Conservation (phyloP, 2,113 vertebrate species). For the Calyptommatus sinebrachiatus region DNA sequence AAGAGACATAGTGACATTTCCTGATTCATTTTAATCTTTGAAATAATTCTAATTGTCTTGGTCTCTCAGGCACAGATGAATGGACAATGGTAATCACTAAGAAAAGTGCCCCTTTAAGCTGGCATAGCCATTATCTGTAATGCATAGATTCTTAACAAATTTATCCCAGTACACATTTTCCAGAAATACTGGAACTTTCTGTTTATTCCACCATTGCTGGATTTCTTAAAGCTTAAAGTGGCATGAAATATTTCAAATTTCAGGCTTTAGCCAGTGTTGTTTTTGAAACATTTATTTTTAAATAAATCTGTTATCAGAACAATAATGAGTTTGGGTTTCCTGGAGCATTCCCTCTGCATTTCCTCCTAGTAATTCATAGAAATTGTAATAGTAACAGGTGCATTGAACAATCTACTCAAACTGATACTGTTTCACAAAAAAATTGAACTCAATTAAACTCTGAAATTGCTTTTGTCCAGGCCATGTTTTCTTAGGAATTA, state of each 20-base stretch:
- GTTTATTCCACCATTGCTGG: background rate
- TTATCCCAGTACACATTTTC: background rate
- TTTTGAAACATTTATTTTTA: background rate
- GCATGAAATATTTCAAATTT: background rate
- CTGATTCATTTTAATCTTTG: no score
- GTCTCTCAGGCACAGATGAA: no score
- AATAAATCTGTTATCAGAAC: background rate
- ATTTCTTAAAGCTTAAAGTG: background rate
- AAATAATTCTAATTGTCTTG: no score
- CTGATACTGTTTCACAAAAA: constrained; percentile 36
- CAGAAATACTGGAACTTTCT: background rate
- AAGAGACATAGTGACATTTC: no score
- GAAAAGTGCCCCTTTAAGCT: no score
- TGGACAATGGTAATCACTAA: no score
- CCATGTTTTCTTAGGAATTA: constrained; percentile 52
- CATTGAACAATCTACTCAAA: constrained; percentile 37
- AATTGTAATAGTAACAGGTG: constrained; percentile 37
- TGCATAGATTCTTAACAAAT: background rate
- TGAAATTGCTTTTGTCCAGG: constrained; percentile 32
- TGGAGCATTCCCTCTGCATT: background rate
- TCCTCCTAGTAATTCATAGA: constrained; percentile 11
- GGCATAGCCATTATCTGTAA: no score
- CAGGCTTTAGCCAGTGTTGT: background rate
- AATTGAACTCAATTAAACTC: constrained; percentile 48
- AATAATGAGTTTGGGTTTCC: background rate